These are phyloP conservation scores for Oscheius sp. DNA, from an alignment of 2,888 invertebrate species.

Conservation along the genomic window DNA sequence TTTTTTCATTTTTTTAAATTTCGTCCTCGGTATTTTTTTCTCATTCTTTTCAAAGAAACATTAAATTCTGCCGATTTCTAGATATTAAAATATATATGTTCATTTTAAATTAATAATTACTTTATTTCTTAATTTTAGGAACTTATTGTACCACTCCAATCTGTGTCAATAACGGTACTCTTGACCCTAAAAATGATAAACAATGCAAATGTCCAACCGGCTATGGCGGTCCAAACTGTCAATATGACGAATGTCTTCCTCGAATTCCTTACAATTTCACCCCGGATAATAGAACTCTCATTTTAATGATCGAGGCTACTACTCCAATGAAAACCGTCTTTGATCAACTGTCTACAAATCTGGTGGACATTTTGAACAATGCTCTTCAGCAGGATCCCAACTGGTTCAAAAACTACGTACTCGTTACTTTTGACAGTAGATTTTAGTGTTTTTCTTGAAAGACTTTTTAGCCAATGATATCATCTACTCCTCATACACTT, in stretches of 20 bases:
- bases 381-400: slow-evolving; percentile 30
- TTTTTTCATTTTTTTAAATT: too few relatives aligned
- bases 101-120: too few relatives aligned
- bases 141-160: slow-evolving; percentile 45
- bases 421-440: slow-evolving; percentile 52
- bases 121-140: slow-evolving; percentile 39
- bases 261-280: slow-evolving; percentile 9
- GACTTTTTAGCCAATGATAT: slow-evolving; percentile 37
- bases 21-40: too few relatives aligned
- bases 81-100: too few relatives aligned
- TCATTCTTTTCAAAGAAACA: too few relatives aligned
- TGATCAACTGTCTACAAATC: slow-evolving; percentile 32
- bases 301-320: slow-evolving; percentile 26
- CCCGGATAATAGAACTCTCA: slow-evolving; percentile 6
- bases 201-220: slow-evolving; percentile 52
- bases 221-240: slow-evolving; percentile 50
- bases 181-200: slow-evolving; percentile 34
- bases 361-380: slow-evolving; percentile 31
- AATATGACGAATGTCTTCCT: slow-evolving; percentile 27
- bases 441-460: not conserved
- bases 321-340: slow-evolving; percentile 1
- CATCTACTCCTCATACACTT: slow-evolving; percentile 34
- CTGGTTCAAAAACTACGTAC: slow-evolving; percentile 53
- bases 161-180: slow-evolving; percentile 59
- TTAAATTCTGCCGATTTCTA: too few relatives aligned